Conservation (phyloP, 2,113 vertebrate genomes). For the Romanogobio albipinnatus region DNA sequence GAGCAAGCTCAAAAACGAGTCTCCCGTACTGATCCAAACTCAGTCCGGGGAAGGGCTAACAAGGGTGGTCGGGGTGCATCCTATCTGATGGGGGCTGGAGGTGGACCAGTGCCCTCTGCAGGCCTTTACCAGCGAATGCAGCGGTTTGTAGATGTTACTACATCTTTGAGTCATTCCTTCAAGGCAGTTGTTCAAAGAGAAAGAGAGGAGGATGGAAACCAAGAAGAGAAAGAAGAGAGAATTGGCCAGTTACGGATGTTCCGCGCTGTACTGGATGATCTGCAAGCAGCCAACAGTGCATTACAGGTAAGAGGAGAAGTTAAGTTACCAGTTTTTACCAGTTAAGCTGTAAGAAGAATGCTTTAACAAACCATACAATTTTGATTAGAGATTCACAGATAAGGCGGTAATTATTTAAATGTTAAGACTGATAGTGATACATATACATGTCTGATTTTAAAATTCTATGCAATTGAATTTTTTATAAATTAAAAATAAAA, state of each 20-base stretch:
- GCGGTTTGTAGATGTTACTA: constrained; percentile 55
- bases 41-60: constrained; percentile 21
- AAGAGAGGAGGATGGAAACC: constrained; percentile 46
- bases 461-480: too few relatives aligned
- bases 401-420: neutral
- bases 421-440: neutral
- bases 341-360: neutral
- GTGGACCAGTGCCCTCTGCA: constrained; percentile 8
- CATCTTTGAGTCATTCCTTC: constrained; percentile 56
- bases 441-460: too few relatives aligned
- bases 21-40: neutral
- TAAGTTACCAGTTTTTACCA: neutral
- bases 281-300: constrained; percentile 50
- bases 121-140: constrained; percentile 52
- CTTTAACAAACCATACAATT: neutral
- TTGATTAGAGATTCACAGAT: neutral
- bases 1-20: constrained; percentile 68
- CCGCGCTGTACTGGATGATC: constrained; percentile 52
- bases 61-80: constrained; percentile 6
- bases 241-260: constrained; percentile 49
- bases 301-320: constrained; percentile 45
- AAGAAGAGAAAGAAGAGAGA: constrained; percentile 35
- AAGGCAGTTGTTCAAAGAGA: constrained; percentile 50
- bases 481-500: neutral
- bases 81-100: neutral